phyloP scores from a whole-genome alignment of 2,888 invertebrate species.

The Heteromurus nitidus region DNA sequence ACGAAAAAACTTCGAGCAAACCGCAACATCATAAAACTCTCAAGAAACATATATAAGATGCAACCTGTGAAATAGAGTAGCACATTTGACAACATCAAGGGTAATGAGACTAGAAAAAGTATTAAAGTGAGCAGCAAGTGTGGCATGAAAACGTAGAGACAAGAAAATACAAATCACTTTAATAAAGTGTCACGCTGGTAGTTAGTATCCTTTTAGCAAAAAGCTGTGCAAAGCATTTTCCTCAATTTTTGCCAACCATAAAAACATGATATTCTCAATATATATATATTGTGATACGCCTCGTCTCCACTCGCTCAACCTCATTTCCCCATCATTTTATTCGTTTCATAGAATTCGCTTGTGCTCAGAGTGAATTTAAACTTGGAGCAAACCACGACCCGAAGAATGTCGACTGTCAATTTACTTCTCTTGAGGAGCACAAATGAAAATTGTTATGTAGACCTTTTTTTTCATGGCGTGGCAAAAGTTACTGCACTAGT shows the following conservation, averaged over 20 bases:
- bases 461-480: slow-evolving; percentile 7
- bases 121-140: too few relatives aligned
- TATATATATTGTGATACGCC: background rate
- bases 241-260: background rate
- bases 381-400: background rate
- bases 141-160: too few relatives aligned
- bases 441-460: background rate
- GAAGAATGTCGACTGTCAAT: slow-evolving; percentile 29
- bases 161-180: background rate
- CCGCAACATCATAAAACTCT: too few relatives aligned
- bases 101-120: too few relatives aligned
- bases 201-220: background rate
- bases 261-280: background rate
- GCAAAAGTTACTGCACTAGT: background rate
- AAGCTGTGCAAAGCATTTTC: background rate
- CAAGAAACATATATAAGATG: too few relatives aligned
- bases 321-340: slow-evolving; percentile 21
- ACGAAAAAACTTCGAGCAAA: too few relatives aligned
- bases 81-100: too few relatives aligned
- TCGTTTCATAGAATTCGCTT: background rate
- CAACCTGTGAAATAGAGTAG: too few relatives aligned
- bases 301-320: slow-evolving; percentile 15
- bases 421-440: slow-evolving; percentile 3
- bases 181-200: slow-evolving; percentile 2
- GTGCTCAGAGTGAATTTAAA: slow-evolving; percentile 4